Base-by-base conservation (phyloP, 2,113 vertebrate species). In the Lutjanus erythropterus region DNA sequence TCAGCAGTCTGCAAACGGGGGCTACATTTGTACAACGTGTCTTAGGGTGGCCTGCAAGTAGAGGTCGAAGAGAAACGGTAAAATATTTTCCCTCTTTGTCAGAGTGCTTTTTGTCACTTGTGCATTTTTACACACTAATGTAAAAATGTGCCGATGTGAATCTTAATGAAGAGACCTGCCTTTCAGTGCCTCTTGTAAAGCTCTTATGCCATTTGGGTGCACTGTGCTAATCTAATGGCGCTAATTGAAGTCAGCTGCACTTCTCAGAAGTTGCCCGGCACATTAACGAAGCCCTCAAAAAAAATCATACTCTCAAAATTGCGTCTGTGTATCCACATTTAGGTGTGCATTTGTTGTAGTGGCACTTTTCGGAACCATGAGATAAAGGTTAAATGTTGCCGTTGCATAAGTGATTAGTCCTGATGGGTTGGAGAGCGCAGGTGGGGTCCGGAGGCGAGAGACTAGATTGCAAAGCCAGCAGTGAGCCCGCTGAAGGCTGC, bases 171-270 rank as follows among this genome's bases (percentile, higher is more conserved):
- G 81, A 87, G 84, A 39, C 79, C 71, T 75, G 86, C 86, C 71
- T 89, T 87, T 89, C 83, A 88, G 71, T 64, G 86, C 71, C 90
- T 88, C 75, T 80, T 81, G 65, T 53, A 52, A 76, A 88, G 82
- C 92, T 88, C 84, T 90, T 79, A 82, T 18, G 69, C 71, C 83
- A 81, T 88, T 88, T 88, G 81, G 85, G 71, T 78, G 66, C 66
- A 60, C 79, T 9, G 73, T 69, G 76, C 81, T 92, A 86, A 92
- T 89, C 73, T 88, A 91, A 90, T 62, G 71, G 83, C 56, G 73
- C 88, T 89, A 91, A 93, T 91, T 91, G 84, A 91, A 86, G 87
- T 91, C 89, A 88, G 87, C 83, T 92, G 89, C 89, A 77, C 85
- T 90, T 86, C 75, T 78, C 81, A 64, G 50, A 81, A 84, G 88